Base-by-base conservation (phyloP, 2,113 vertebrate species). In the Podarcis cretensis region DNA sequence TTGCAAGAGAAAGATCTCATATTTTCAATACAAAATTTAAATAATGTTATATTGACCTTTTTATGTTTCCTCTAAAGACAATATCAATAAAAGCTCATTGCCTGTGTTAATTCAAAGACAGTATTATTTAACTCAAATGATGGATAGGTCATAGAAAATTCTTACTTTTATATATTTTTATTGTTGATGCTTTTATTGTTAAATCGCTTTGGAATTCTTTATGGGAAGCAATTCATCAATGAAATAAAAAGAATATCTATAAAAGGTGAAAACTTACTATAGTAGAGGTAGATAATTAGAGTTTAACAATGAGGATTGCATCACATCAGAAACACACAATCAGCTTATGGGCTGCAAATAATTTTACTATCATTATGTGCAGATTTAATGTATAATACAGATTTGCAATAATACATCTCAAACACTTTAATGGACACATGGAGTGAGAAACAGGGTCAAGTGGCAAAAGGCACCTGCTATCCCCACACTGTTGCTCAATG, bases 1-100 rank as follows among this genome's bases (percentile, higher is more conserved):
- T 48, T 75, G 37, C 20, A 63, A 48, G 37, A 37, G 18, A 40
- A 59, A 73, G 35, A 20, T 3, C 66, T 73, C 25, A 13, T 80
- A 48, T 87, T 87, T 87, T 18, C 16, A 81, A 87, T 85, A 21
- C 43, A 48, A 43, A 77, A 66, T 68, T 69, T 54, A 32, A 78
- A 79, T 68, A 86, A 77, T 3, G n/a, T 66, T 20, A 48, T 78
- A 63, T 74, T 74, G 32, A 81, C 54, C 35, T 40, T 23, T 43
- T 59, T 32, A 73, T 63, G 48, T 75, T 88, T 76, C 5, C 20
- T 75, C 20, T 63, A 75, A 65, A 18, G 16, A 71, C 16, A 5
- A 13, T 35, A 66, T 79, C 85, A 79, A 32, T 86, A 86, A 66
- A 40, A 86, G 18, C 59, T 86, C 30, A 68, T 32, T 86, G 21